Conservation (phyloP, 2,888 invertebrate genomes). For the Zaprionus lineosus region DNA sequence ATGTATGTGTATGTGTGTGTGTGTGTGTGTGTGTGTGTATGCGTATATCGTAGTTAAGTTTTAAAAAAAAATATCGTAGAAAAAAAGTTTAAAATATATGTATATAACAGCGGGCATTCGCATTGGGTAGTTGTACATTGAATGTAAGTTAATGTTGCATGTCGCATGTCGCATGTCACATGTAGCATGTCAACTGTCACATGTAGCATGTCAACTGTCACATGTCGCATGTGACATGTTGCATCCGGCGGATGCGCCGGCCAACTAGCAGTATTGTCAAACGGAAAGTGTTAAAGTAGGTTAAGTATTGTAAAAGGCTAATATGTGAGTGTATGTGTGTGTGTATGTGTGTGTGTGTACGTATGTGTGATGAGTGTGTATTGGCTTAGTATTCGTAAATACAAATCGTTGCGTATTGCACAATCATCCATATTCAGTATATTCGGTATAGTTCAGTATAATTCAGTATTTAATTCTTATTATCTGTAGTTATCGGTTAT, state of each 20-base stretch:
- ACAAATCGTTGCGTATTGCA: constrained; percentile 2
- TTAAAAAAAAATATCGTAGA: constrained; percentile 4
- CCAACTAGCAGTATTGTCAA: constrained; percentile 47
- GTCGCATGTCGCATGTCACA: constrained; percentile 19
- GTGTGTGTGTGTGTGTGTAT: constrained; percentile 11
- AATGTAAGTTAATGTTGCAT: constrained; percentile 34
- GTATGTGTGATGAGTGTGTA: background rate
- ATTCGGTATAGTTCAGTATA: background rate
- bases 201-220: constrained; percentile 10
- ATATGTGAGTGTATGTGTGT: background rate
- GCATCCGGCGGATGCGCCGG: constrained; percentile 1
- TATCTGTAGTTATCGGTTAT: background rate
- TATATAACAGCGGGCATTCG: constrained; percentile 33
- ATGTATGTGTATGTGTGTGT: no score
- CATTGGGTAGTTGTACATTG: constrained; percentile 39
- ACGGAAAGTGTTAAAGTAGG: constrained; percentile 35
- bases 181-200: constrained; percentile 20
- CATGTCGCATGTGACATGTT: background rate
- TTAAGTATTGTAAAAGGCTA: no score
- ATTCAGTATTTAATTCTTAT: background rate
- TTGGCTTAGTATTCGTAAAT: background rate
- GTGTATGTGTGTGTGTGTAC: constrained; percentile 4
- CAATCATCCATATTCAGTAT: constrained; percentile 3
- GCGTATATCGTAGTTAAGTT: constrained; percentile 7
- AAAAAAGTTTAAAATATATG: constrained; percentile 12